Base-by-base conservation (phyloP, 2,888 invertebrate species). In the Caenorhabditis sinica region DNA sequence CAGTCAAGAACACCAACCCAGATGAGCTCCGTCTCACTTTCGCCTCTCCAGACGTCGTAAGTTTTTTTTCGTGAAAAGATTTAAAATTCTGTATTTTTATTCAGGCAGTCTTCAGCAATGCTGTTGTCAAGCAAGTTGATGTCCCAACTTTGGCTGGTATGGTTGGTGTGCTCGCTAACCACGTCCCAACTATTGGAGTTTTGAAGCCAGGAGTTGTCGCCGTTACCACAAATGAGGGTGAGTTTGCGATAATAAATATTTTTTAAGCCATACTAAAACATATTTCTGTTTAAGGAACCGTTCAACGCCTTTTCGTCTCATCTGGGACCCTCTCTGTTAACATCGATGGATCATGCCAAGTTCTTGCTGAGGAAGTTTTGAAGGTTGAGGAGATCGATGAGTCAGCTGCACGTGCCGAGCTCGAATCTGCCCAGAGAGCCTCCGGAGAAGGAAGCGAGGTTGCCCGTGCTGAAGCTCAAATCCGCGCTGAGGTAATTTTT, bases 301-400 rank as follows among this genome's bases (percentile, higher is more conserved):
- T 88, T 56, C 79, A 83, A 25, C 89, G 90, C 66, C 79, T 89
- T 73, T 92, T 92, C 68, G 92, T 92, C 17, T 92, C 92, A 30
- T 92, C 92, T 17, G 92, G 92, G 75, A 91, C 91, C 40, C 87
- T 92, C n/a, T 91, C 92, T 23, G 90, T 92, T 84, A 92, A 92
- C 88, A 92, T 92, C 73, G 92, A 92, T 82, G 92, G 92, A 80
- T 81, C 89, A 11, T 89, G 89, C 87, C 91, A 91, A 79, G 92
- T 92, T 79, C 88, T 92, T 49, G 92, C 91, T 36, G 92, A 92
- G 72, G 92, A 91, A 75, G 83, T 87, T 30, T 82, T 90, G 56
- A 86, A 90, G 53, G 76, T 91, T 74, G 90, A 89, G 51, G 91
- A 91, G 36, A 90, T 92, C 73, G 91, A 92, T 79, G 92, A 92